phyloP scores from a whole-genome alignment of 2,888 invertebrate species.

The Odontothrips loti region DNA sequence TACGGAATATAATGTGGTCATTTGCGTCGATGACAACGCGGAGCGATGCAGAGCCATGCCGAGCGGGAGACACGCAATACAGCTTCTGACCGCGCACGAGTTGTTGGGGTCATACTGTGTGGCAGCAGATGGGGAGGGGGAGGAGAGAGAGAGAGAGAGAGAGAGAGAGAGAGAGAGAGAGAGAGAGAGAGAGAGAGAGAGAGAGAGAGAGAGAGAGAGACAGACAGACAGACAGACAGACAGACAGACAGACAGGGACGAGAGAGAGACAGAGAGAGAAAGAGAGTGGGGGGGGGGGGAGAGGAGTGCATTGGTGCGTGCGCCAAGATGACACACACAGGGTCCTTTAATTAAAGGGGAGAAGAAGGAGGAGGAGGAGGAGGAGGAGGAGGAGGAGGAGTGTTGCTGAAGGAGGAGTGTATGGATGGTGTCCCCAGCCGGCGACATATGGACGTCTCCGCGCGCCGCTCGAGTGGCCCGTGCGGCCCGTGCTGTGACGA shows the following conservation, averaged over 20 bases:
- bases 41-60: too few species aligned
- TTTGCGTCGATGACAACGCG: too few species aligned
- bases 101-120: too few species aligned
- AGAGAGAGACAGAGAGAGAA: not conserved
- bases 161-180: not conserved
- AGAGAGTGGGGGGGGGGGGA: not conserved
- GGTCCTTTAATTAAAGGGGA: not conserved
- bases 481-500: too few species aligned
- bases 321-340: too few species aligned
- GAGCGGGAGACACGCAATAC: too few species aligned
- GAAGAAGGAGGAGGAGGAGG: not conserved
- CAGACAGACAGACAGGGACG: not conserved
- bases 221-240: conserved; percentile 15
- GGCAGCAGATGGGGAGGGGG: too few species aligned
- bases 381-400: not conserved
- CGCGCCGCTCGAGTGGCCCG: too few species aligned
- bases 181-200: not conserved
- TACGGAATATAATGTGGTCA: too few species aligned
- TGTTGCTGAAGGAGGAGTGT: not conserved
- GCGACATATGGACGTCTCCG: too few species aligned
- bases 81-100: too few species aligned
- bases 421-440: not conserved
- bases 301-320: too few species aligned
- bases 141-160: conserved; percentile 19
- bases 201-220: not conserved